Conservation (phyloP, 1,140 invertebrate genomes). For the Microplitis demolitor region DNA sequence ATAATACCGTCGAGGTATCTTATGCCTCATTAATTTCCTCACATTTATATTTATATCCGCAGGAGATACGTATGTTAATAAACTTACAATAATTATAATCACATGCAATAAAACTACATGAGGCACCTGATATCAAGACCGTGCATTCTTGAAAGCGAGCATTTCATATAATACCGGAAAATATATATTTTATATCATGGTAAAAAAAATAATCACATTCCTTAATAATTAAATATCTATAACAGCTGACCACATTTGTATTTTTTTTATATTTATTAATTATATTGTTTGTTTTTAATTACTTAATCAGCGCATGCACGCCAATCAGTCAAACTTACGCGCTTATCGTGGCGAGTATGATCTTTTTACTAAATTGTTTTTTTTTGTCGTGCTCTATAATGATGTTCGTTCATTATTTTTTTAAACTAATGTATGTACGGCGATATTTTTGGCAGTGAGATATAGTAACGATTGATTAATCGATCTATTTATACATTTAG, state of each 20-base stretch:
- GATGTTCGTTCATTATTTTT: conserved; percentile 26
- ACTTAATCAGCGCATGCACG: conserved; percentile 44
- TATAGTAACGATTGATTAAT: conserved; percentile 33
- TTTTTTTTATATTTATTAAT: no score
- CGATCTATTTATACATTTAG: not conserved
- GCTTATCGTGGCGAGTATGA: conserved; percentile 36
- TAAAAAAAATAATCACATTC: conserved; percentile 61
- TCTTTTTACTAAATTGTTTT: conserved; percentile 35
- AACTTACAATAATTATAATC: conserved; percentile 8
- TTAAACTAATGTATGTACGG: conserved; percentile 40
- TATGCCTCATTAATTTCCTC: conserved; percentile 16
- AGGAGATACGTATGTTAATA: not conserved
- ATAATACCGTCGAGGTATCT: conserved; percentile 39
- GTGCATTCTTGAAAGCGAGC: conserved; percentile 42
- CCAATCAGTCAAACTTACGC: conserved; percentile 53
- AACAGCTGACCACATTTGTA: conserved; percentile 52
- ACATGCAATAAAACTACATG: conserved; percentile 5
- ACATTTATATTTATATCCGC: conserved; percentile 7
- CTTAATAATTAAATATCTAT: conserved; percentile 60
- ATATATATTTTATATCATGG: conserved; percentile 57
- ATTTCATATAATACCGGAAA: conserved; percentile 61
- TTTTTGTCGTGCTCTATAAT: conserved; percentile 22
- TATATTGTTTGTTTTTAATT: conserved; percentile 38
- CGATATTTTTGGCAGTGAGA: conserved; percentile 58
- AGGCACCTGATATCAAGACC: conserved; percentile 37